phyloP scores from a whole-genome alignment of 2,888 invertebrate genomes.

The Ichneumon xanthorius region DNA sequence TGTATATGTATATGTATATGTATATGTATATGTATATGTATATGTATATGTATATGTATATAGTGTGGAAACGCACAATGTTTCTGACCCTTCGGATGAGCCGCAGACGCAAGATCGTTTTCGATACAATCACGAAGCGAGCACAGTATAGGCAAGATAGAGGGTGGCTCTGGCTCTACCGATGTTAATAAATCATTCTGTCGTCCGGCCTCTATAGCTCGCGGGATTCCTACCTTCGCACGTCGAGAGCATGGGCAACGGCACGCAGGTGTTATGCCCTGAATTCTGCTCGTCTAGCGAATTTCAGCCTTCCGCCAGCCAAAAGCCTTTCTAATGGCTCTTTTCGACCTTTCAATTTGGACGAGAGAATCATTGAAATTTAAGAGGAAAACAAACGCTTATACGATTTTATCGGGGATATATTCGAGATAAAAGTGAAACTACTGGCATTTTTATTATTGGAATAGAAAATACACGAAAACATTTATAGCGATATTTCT shows the following conservation, averaged over 20 bases:
- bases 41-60: not conserved
- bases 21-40: no score
- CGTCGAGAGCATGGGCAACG: conserved; percentile 7
- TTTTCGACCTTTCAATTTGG: not conserved
- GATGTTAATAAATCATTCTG: conserved; percentile 66
- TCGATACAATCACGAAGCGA: conserved; percentile 59
- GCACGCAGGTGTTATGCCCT: not conserved
- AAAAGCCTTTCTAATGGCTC: not conserved
- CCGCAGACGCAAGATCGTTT: conserved; percentile 50
- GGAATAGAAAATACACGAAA: no score
- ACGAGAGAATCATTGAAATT: not conserved
- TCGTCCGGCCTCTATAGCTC: conserved; percentile 46
- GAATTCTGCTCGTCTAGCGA: not conserved
- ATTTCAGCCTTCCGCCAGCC: not conserved
- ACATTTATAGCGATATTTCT: no score
- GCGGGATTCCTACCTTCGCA: conserved; percentile 42
- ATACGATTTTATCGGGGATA: not conserved
- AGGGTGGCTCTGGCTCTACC: conserved; percentile 12
- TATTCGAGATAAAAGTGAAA: no score
- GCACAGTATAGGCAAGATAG: conserved; percentile 6
- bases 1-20: no score
- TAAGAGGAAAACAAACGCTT: not conserved
- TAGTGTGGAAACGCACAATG: conserved; percentile 46
- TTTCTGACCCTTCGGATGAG: not conserved
- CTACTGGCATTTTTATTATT: no score